phyloP scores from a whole-genome alignment of 1,140 invertebrate species.

The Metopolophium dirhodum region DNA sequence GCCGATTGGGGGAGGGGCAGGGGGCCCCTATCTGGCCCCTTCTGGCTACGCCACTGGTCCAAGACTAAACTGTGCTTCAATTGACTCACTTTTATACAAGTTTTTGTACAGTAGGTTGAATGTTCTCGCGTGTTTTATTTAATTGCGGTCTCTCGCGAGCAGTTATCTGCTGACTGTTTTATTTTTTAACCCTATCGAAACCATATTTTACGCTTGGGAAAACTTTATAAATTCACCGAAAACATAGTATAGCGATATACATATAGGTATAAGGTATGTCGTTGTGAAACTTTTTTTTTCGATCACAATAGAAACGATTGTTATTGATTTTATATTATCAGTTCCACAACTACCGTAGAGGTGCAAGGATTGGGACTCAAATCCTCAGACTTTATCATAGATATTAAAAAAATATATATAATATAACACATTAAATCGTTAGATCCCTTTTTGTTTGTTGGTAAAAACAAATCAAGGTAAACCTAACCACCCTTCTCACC shows the following conservation, averaged over 20 bases:
- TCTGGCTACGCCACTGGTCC: not conserved
- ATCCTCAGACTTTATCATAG: not conserved
- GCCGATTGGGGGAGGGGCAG: no score
- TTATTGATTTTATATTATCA: constrained; percentile 10
- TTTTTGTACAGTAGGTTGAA: not conserved
- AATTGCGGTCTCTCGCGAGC: not conserved
- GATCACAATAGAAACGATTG: not conserved
- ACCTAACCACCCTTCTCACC: not conserved
- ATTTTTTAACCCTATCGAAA: not conserved
- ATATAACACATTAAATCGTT: not conserved
- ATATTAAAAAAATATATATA: not conserved
- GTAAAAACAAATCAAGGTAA: no score
- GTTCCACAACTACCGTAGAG: not conserved
- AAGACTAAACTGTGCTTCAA: not conserved
- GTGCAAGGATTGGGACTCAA: not conserved
- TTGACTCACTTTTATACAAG: not conserved
- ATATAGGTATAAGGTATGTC: not conserved
- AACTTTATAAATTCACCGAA: not conserved
- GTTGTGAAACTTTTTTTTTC: not conserved
- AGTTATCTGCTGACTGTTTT: not conserved
- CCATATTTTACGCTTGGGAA: not conserved
- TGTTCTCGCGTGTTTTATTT: not conserved
- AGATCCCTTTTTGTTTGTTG: not conserved
- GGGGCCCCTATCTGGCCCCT: no score
- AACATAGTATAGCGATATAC: not conserved